Base-by-base conservation (phyloP, 2,888 invertebrate species). In the Danaus chrysippus region DNA sequence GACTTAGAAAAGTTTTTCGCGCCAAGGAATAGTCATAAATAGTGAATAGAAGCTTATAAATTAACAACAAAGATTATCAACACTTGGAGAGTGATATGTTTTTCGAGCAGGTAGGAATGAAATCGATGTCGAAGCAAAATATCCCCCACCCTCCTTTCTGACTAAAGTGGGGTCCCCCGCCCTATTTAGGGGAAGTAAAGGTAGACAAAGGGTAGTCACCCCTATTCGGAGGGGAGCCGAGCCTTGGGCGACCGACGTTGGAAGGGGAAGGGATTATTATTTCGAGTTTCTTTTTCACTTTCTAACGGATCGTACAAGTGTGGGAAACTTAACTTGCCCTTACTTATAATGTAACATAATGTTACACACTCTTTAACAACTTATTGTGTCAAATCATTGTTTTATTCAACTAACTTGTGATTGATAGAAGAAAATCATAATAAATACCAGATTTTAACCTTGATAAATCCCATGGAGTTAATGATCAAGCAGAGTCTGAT, bases 121-220 rank as follows among this genome's bases (percentile, higher is more conserved):
- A 65, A 67, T 83, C 84, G 76, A 83, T 84, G 84, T 67, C 77
- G 71, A 78, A 81, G 81, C 78, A 79, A 79, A 81, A 80, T 77
- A 77, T 65, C 79, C 78, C 81, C 83, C 84, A 85, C 87, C 87
- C 88, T 83, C 83, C 79, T 82, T 78, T 78, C 79, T 76, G 76
- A 71, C 74, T 79, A 81, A 65, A 87, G 85, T 86, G 89, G 89
- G 89, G 86, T 84, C 79, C 83, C 88, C 88, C 84, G 88, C 87
- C 87, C 82, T 84, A 79, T 75, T 75, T 83, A 84, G 81, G 87
- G 86, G 86, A 84, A 81, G 84, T 81, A 79, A 79, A 83, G 86
- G 86, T 79, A 85, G 71, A 72, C 90, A 90, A 88, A 89, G 89
- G 89, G 90, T 87, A 87, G 84, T 84, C 86, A 83, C 88, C 89